Evolutionary conservation across 92 coral and sea anemone genomes (phyloP).

Genomic region (Nematostella vectensis): DNA sequence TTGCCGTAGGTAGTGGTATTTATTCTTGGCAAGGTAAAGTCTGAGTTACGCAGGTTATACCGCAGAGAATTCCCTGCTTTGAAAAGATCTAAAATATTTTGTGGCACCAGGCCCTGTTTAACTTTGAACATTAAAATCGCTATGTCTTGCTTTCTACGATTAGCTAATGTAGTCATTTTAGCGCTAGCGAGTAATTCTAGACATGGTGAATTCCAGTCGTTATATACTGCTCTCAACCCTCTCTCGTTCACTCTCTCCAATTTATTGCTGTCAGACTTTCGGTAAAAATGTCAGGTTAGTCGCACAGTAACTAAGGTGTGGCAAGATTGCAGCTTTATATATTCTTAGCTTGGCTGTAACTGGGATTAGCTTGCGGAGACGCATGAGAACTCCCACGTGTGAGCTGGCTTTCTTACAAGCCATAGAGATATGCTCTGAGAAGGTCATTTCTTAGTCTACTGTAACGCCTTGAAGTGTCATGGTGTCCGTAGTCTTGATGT

Average conservation of each 20-base stretch:
- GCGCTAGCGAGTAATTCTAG: slow-evolving; percentile 37
- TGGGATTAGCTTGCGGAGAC: slow-evolving; percentile 40
- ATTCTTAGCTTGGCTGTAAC: slow-evolving; percentile 28
- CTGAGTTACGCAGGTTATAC: slow-evolving; percentile 4
- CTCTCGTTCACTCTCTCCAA: slow-evolving; percentile 36
- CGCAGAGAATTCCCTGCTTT: slow-evolving; percentile 2
- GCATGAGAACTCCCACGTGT: slow-evolving; percentile 25
- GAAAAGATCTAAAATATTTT: slow-evolving; percentile 14
- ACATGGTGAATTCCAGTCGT: slow-evolving; percentile 36
- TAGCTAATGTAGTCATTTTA: slow-evolving; percentile 13
- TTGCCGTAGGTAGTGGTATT: slow-evolving; percentile 13
- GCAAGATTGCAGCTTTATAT: slow-evolving; percentile 37
- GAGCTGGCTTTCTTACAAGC: slow-evolving; percentile 32
- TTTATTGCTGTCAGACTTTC: slow-evolving; percentile 12
- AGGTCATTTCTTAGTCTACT: slow-evolving; percentile 8
- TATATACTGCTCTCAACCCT: slow-evolving; percentile 42
- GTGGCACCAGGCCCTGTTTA: slow-evolving; percentile 15
- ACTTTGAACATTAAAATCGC: slow-evolving; percentile 33
- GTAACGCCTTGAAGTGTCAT: slow-evolving; percentile 23
- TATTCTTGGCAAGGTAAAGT: neutral
- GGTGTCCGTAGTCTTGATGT: slow-evolving; percentile 11
- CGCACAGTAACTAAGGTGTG: slow-evolving; percentile 26
- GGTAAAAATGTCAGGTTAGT: slow-evolving; percentile 35
- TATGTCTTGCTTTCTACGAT: slow-evolving; percentile 31
- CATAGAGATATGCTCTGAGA: slow-evolving; percentile 27